Conservation (phyloP, 2,888 invertebrate genomes). For the Pediacus dermestoides region DNA sequence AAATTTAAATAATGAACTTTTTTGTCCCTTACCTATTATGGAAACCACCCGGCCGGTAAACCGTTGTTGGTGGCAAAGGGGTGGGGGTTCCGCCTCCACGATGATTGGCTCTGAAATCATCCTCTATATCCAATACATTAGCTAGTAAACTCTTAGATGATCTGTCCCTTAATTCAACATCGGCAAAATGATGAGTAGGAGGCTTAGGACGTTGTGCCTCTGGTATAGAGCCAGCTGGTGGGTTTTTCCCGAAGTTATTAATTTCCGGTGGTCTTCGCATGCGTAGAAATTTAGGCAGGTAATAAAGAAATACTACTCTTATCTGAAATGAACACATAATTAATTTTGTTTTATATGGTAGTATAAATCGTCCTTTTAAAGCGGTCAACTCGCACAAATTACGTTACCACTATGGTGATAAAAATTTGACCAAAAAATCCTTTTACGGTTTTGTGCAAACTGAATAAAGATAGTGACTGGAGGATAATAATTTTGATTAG, state of each 20-base stretch:
- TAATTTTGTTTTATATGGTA: neutral
- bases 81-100: slow-evolving; percentile 60
- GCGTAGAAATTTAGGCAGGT: slow-evolving; percentile 94
- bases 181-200: slow-evolving; percentile 46
- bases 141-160: slow-evolving; percentile 94
- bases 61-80: slow-evolving; percentile 58
- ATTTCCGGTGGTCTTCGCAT: slow-evolving; percentile 71
- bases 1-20: too few relatives aligned
- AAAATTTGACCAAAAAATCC: too few relatives aligned
- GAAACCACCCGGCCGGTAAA: too few relatives aligned
- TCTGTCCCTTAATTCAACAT: slow-evolving; percentile 53
- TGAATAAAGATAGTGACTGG: too few relatives aligned
- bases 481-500: too few relatives aligned
- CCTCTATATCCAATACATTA: slow-evolving; percentile 95
- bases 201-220: slow-evolving; percentile 46
- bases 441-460: too few relatives aligned
- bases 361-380: neutral
- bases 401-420: too few relatives aligned
- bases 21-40: too few relatives aligned
- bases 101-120: slow-evolving; percentile 85
- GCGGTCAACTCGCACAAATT: neutral
- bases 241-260: slow-evolving; percentile 52
- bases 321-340: slow-evolving; percentile 58
- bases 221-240: slow-evolving; percentile 54
- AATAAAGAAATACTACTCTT: slow-evolving; percentile 88